These are phyloP conservation scores for Crematogaster levior DNA, from an alignment of 2,888 invertebrate genomes.

Conservation along the genomic window DNA sequence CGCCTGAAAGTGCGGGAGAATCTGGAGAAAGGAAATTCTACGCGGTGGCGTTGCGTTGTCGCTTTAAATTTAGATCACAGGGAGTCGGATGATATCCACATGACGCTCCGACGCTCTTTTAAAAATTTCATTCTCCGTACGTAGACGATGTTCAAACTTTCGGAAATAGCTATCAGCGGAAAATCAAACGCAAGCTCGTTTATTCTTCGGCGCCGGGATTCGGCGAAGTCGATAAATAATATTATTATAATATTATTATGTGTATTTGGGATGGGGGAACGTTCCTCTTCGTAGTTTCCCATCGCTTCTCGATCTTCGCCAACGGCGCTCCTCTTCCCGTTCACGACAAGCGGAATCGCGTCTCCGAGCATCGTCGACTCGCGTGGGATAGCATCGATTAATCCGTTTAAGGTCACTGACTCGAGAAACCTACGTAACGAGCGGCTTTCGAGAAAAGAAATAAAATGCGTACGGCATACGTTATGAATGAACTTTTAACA, in stretches of 20 bases:
- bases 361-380: neutral
- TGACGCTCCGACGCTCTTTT: neutral
- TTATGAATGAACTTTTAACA: conserved; percentile 36
- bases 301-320: neutral
- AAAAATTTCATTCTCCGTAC: conserved; percentile 28
- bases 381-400: conserved; percentile 43
- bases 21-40: conserved; percentile 26
- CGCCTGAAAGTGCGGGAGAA: neutral
- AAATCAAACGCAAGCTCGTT: conserved; percentile 1
- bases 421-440: conserved; percentile 8
- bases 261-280: neutral
- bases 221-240: neutral
- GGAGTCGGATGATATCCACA: neutral
- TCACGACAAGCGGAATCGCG: conserved; percentile 16
- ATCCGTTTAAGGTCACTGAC: conserved; percentile 40
- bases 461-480: neutral
- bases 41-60: conserved; percentile 11
- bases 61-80: conserved; percentile 60
- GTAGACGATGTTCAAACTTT: conserved; percentile 38
- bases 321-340: neutral
- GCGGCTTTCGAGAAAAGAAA: conserved; percentile 3
- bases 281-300: neutral
- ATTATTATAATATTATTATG: conserved; percentile 4
- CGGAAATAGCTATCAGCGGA: conserved; percentile 43
- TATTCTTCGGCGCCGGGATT: conserved; percentile 2